Conservation (phyloP, 1,140 invertebrate species). For the Ceratitis capitata region DNA sequence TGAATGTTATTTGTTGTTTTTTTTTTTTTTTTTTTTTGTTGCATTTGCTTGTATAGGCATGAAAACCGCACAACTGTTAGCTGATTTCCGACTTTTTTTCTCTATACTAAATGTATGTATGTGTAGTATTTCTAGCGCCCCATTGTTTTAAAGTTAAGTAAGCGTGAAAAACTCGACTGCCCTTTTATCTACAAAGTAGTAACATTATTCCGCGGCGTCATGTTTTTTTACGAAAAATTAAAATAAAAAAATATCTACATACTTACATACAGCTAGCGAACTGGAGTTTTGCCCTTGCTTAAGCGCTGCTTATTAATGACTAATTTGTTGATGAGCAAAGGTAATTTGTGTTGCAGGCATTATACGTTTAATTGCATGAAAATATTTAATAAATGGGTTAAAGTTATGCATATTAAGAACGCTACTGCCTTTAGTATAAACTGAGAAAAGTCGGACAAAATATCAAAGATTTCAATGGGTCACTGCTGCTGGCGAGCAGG, state of each 20-base stretch:
- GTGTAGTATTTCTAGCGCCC: background rate
- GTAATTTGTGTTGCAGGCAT: background rate
- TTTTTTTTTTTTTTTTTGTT: too few species aligned
- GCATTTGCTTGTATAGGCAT: background rate
- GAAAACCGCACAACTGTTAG: background rate
- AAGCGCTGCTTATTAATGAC: conserved; percentile 6
- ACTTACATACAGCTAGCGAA: too few species aligned
- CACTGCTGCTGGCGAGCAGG: too few species aligned
- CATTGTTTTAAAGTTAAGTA: conserved; percentile 6
- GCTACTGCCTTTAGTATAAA: too few species aligned
- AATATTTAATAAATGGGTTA: background rate
- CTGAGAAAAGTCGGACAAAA: too few species aligned
- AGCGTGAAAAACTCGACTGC: background rate
- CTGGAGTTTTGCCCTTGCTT: background rate
- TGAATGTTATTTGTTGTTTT: background rate
- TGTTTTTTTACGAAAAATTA: background rate
- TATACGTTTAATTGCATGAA: background rate
- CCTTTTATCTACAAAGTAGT: too few species aligned
- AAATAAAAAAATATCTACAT: too few species aligned
- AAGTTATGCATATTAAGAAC: too few species aligned
- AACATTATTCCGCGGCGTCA: background rate
- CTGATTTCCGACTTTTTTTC: conserved; percentile 21
- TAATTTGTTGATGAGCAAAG: background rate
- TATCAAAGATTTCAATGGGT: too few species aligned
- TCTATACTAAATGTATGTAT: background rate